Conservation (phyloP, 2,797 vertebrate species). For the Synaphobranchus kaupii region DNA sequence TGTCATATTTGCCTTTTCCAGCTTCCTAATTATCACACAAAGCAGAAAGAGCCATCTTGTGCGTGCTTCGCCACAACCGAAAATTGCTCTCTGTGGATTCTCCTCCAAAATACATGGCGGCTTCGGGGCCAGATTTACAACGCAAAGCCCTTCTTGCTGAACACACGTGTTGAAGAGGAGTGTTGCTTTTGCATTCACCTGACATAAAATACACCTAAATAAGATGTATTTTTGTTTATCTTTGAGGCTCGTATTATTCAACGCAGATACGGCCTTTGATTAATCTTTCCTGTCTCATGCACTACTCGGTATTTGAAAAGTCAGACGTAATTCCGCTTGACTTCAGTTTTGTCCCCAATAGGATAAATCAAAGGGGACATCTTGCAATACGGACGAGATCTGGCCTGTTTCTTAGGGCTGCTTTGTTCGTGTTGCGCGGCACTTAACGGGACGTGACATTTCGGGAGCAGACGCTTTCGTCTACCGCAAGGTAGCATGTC, state of each 20-base stretch:
- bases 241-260: neutral
- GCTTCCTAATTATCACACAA: slow-evolving; percentile 19
- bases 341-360: neutral
- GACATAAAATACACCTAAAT: neutral
- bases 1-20: neutral
- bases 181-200: neutral
- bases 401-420: neutral
- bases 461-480: neutral
- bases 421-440: neutral
- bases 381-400: neutral
- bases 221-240: neutral
- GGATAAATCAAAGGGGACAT: neutral
- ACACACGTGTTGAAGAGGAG: neutral
- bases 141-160: neutral
- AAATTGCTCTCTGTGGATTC: neutral
- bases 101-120: neutral
- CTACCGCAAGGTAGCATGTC: neutral
- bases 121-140: neutral
- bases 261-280: neutral
- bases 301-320: neutral
- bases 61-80: neutral
- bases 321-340: neutral
- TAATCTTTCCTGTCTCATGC: neutral
- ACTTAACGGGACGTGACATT: neutral
- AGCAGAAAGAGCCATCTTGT: neutral